Conservation (phyloP, 2,888 invertebrate genomes). For the Deilephila elpenor region DNA sequence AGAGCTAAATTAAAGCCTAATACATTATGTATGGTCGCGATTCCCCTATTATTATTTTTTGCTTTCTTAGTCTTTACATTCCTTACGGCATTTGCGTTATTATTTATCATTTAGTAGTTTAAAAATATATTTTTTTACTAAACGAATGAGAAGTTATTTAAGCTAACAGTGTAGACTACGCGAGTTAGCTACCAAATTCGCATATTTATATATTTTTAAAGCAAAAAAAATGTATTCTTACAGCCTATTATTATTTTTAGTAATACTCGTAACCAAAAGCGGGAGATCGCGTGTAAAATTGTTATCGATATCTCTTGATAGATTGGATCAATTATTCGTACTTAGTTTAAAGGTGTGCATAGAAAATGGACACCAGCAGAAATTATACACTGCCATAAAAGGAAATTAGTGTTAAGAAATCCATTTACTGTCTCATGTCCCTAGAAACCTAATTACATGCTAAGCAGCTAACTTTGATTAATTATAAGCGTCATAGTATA, state of each 20-base stretch:
- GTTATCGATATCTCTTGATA: conserved; percentile 23
- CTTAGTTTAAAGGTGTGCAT: conserved; percentile 57
- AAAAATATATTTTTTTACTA: conserved; percentile 18
- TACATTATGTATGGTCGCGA: not conserved
- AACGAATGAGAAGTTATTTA: not conserved
- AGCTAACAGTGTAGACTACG: conserved; percentile 7
- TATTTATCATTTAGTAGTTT: conserved; percentile 13
- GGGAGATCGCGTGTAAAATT: conserved; percentile 2
- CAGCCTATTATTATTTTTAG: conserved; percentile 6
- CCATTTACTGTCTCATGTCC: conserved; percentile 28
- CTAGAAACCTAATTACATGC: not conserved
- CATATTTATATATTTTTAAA: conserved; percentile 5
- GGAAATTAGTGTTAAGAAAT: conserved; percentile 29
- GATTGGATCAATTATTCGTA: conserved; percentile 78
- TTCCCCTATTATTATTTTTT: not conserved
- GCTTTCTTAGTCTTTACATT: conserved; percentile 22
- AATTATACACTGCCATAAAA: conserved; percentile 70
- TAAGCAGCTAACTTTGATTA: conserved; percentile 14
- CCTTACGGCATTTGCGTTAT: conserved; percentile 4
- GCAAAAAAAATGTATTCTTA: not conserved
- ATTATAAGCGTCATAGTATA: conserved; percentile 13
- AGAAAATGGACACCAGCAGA: conserved; percentile 61
- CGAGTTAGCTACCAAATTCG: conserved; percentile 16
- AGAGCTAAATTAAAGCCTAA: not conserved
- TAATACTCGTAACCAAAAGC: conserved; percentile 24